phyloP scores from a whole-genome alignment of 2,113 vertebrate species.

The Struthio camelus region DNA sequence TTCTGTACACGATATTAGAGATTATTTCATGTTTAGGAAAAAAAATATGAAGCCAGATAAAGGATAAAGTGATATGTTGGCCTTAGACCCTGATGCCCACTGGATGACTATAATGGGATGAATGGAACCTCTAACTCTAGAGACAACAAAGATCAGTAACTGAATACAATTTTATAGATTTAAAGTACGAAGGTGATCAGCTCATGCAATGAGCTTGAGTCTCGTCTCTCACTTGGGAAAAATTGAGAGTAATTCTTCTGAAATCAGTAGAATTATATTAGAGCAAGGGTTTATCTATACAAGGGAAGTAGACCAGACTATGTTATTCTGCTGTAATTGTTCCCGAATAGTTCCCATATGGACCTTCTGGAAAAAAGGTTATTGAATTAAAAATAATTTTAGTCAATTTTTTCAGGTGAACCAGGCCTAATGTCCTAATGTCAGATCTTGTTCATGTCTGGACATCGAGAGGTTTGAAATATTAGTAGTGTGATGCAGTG shows the following conservation, averaged over 20 bases:
- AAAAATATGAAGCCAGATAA: not conserved
- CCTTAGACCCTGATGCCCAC: not conserved
- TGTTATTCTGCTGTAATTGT: not conserved
- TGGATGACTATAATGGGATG: not conserved
- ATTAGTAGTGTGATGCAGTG: not conserved
- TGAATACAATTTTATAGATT: not conserved
- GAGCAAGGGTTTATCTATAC: not conserved
- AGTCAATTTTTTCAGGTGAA: not conserved
- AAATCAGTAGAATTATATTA: not conserved
- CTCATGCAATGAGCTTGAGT: not conserved
- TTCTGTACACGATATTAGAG: not conserved
- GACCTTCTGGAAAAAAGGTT: not conserved
- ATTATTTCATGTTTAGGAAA: not conserved
- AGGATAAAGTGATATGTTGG: not conserved
- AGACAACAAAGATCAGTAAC: not conserved
- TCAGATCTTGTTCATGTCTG: not conserved
- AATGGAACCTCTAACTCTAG: not conserved
- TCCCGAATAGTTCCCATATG: not conserved
- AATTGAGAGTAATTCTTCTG: not conserved
- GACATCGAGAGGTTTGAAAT: not conserved
- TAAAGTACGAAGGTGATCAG: not conserved
- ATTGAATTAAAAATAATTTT: not conserved
- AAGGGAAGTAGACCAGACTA: not conserved
- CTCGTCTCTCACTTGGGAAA: not conserved
- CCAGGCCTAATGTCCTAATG: not conserved